A percentile compares a stretch with the other conserved stretches of the same genome.
These are phyloP conservation scores for Anseranas semipalmata DNA, from an alignment of 2,113 vertebrate genomes.

Conservation along the genomic window DNA sequence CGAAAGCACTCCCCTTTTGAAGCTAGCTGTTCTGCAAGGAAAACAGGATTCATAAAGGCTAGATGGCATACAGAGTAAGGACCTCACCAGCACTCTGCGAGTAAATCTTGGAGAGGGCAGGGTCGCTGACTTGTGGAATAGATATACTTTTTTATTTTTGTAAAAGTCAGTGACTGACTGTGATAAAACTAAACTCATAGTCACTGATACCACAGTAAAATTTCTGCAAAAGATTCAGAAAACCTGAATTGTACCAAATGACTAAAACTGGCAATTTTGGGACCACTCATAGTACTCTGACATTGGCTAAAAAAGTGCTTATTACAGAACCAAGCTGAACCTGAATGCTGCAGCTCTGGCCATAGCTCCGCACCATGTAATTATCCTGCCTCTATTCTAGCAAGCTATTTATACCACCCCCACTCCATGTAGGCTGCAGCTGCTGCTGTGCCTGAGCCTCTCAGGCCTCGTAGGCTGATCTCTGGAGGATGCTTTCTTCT, in stretches of 20 bases:
- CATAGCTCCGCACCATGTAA: neutral
- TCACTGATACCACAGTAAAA: neutral
- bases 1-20: neutral
- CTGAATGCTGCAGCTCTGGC: neutral
- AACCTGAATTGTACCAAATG: neutral
- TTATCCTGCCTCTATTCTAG: conserved; percentile 1
- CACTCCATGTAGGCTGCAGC: conserved; percentile 34
- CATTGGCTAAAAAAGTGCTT: neutral
- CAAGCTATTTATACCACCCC: conserved; percentile 38
- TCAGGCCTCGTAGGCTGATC: neutral
- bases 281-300: neutral
- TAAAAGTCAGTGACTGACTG: neutral
- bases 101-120: neutral
- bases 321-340: neutral
- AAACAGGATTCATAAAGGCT: neutral
- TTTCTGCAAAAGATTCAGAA: neutral
- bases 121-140: neutral
- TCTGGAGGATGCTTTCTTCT: conserved; percentile 36
- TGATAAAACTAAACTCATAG: neutral
- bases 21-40: neutral
- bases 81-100: neutral
- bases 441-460: neutral
- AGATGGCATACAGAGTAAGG: neutral
- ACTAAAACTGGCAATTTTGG: neutral
- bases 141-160: neutral